A percentile compares a stretch with the other conserved stretches of the same genome.
phyloP scores from a whole-genome alignment of 2,888 invertebrate genomes.

The Habrosyne pyritoides region DNA sequence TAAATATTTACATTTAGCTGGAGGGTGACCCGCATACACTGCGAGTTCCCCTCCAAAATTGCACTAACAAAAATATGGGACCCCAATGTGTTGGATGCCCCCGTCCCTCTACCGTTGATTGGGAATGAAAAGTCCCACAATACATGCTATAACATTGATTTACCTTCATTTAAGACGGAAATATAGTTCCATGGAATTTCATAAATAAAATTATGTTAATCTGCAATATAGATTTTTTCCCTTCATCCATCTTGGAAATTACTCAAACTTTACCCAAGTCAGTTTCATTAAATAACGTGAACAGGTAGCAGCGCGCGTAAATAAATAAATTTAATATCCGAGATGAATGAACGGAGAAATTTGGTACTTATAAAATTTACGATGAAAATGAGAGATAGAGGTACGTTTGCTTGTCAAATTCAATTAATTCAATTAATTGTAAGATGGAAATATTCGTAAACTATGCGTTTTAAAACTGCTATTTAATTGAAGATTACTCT shows the following conservation, averaged over 20 bases:
- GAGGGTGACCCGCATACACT: constrained; percentile 37
- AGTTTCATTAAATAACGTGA: not conserved
- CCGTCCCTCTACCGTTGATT: constrained; percentile 44
- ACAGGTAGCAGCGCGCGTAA: not conserved
- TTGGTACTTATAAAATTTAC: not conserved
- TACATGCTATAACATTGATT: not conserved
- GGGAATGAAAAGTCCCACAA: constrained; percentile 16
- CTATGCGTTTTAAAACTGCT: too few relatives aligned
- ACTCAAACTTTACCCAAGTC: not conserved
- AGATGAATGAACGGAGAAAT: not conserved
- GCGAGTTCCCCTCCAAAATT: constrained; percentile 64
- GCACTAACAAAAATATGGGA: constrained; percentile 78
- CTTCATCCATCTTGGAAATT: not conserved
- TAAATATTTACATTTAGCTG: constrained; percentile 76
- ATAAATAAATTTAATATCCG: not conserved
- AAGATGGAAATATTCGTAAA: too few relatives aligned
- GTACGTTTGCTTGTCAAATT: not conserved
- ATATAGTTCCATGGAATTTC: too few relatives aligned
- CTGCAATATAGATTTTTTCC: not conserved
- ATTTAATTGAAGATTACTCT: not conserved
- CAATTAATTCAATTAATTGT: too few relatives aligned
- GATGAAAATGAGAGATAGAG: too few relatives aligned
- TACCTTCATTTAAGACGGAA: too few relatives aligned
- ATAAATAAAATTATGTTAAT: not conserved
- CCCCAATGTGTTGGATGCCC: constrained; percentile 37